A percentile compares a stretch with the other conserved stretches of the same genome.
Evolutionary conservation across 2,888 invertebrate species (phyloP).

Genomic region (Scaptomyza caliginosa): DNA sequence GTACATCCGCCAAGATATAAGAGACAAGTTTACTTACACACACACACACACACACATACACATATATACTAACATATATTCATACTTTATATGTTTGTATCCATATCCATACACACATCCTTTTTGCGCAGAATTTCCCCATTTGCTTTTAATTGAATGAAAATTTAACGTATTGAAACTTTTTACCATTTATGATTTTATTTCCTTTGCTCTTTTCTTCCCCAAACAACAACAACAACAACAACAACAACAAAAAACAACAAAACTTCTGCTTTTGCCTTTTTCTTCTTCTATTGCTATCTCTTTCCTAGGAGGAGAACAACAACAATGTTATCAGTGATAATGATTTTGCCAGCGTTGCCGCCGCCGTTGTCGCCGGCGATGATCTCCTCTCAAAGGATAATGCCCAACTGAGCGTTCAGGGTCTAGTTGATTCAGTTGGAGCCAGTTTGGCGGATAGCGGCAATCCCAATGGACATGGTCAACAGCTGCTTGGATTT

Average conservation of each 20-base stretch:
- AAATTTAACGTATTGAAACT: conserved; percentile 19
- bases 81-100: conserved; percentile 1
- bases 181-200: conserved; percentile 63
- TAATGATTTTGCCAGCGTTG: conserved; percentile 69
- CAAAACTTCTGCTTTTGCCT: conserved; percentile 42
- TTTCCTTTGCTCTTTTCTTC: conserved; percentile 58
- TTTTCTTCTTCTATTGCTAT: conserved; percentile 50
- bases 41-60: conserved; percentile 1
- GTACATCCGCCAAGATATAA: conserved; percentile 66
- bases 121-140: conserved; percentile 36
- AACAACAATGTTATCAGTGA: conserved; percentile 73
- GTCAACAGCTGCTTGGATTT: conserved; percentile 53
- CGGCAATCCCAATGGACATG: conserved; percentile 30
- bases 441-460: conserved; percentile 63
- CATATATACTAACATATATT: not conserved
- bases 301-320: conserved; percentile 84
- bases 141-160: conserved; percentile 9
- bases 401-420: conserved; percentile 68
- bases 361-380: conserved; percentile 66
- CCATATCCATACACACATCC: not conserved
- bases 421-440: conserved; percentile 65
- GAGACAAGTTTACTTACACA: conserved; percentile 39
- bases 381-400: conserved; percentile 77
- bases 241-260: conserved; percentile 12
- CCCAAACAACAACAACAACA: conserved; percentile 83